Evolutionary conservation across 2,797 vertebrate species (phyloP), one percentile per base, ranked within the genome.

Genomic region (Acanthopagrus latus): DNA sequence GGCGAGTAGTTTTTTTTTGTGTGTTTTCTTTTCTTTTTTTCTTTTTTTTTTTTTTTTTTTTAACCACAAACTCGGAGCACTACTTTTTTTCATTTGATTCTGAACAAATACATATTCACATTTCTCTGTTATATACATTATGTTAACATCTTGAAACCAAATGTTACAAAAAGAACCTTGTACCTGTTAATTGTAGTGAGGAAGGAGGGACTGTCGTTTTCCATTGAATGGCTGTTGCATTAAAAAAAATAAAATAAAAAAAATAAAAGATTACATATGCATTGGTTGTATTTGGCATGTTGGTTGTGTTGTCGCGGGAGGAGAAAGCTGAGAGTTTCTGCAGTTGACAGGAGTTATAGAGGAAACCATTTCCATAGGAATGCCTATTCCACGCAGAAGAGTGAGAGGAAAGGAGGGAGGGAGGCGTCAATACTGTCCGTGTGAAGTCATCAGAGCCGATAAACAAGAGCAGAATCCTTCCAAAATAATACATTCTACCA

Each of bases 61-160:
- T 89, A 89, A 94, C 93, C 94, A 95, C 92, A 94, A 94, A 94
- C 92, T 93, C 83, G 91, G 93, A 95, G 95, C 91, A 94, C 86
- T 94, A 94, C 81, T 81, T 81, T 79, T 79, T 84, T 85, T 68
- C 27, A 80, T 84, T 94, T 86, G 93, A 94, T 93, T 95, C 91
- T 86, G 91, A 94, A 94, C 90, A 94, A 93, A 95, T 94, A 94
- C 91, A 94, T 94, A 95, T 95, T 95, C 95, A 95, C 95, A 95
- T 95, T 95, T 94, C 87, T 94, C 92, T 95, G 91, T 93, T 95
- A 95, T 95, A 91, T 95, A 95, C 94, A 95, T 85, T 33, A 86
- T 83, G 91, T 93, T 93, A 93, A 94, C 88, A 91, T 85, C 78
- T 86, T 84, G 86, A 93, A 85, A 91, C 79, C 88, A 27, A 91